Evolutionary conservation across 1,140 invertebrate species (phyloP).

Genomic region (Ptiloglossa arizonensis): DNA sequence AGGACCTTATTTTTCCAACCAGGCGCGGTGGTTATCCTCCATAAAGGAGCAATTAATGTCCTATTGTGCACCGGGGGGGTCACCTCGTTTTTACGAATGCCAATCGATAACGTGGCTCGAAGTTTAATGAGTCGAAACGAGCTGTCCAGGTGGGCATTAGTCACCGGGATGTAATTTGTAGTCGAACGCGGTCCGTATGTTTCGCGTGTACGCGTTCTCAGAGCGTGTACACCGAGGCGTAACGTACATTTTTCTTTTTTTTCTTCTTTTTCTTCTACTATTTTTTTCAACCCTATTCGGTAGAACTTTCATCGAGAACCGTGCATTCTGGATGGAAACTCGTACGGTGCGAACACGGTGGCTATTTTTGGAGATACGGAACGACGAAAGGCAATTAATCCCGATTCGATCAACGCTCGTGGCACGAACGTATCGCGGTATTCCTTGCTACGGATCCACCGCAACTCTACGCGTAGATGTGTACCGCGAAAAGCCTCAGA

Average conservation of each 20-base stretch:
- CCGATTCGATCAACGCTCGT: neutral
- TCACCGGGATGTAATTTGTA: constrained; percentile 42
- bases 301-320: too few species aligned
- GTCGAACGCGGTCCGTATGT: neutral
- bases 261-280: too few species aligned
- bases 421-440: neutral
- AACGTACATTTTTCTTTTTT: too few species aligned
- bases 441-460: neutral
- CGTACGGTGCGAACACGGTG: neutral
- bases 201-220: neutral
- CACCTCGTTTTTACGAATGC: constrained; percentile 21
- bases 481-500: neutral
- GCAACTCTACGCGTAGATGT: neutral
- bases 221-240: neutral
- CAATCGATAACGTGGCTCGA: constrained; percentile 30
- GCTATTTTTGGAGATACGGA: too few species aligned
- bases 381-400: neutral
- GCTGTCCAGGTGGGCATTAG: constrained; percentile 41
- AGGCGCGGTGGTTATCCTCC: too few species aligned
- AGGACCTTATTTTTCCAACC: too few species aligned
- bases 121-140: constrained; percentile 39
- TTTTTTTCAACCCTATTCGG: too few species aligned
- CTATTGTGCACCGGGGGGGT: neutral
- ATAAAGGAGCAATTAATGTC: neutral
- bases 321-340: too few species aligned